phyloP scores from a whole-genome alignment of 2,113 vertebrate genomes.

The Rhinogobius similis region DNA sequence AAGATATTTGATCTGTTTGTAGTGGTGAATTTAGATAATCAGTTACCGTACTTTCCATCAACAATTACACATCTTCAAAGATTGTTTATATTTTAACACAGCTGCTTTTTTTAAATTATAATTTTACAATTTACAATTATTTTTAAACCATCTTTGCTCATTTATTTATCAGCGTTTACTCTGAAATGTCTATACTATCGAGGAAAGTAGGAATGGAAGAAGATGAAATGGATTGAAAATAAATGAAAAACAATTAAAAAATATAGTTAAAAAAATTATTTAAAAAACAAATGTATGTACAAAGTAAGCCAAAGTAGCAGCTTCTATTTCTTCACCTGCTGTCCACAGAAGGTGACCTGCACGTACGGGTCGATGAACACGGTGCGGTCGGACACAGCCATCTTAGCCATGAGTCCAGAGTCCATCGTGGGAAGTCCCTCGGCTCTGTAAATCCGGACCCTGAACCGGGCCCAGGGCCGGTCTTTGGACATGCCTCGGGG shows the following conservation, averaged over 20 bases:
- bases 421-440: conserved; percentile 90
- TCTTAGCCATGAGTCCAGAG: conserved; percentile 84
- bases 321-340: conserved; percentile 77
- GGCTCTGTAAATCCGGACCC: conserved; percentile 83
- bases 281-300: no score
- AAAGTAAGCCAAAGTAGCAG: background rate
- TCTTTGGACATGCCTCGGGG: conserved; percentile 85
- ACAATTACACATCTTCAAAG: background rate
- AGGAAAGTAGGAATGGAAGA: no score
- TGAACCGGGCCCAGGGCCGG: conserved; percentile 89
- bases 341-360: conserved; percentile 87
- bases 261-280: background rate
- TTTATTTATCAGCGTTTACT: background rate
- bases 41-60: background rate
- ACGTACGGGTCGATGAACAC: conserved; percentile 89
- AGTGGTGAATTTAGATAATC: background rate
- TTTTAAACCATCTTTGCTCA: background rate
- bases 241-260: background rate
- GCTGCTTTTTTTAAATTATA: background rate
- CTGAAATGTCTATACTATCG: no score
- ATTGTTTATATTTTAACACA: no score
- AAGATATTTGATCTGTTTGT: background rate
- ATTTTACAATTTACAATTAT: background rate
- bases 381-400: conserved; percentile 86
- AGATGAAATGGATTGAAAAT: no score